Conservation (phyloP, 2,113 vertebrate species). For the Stegostoma tigrinum region DNA sequence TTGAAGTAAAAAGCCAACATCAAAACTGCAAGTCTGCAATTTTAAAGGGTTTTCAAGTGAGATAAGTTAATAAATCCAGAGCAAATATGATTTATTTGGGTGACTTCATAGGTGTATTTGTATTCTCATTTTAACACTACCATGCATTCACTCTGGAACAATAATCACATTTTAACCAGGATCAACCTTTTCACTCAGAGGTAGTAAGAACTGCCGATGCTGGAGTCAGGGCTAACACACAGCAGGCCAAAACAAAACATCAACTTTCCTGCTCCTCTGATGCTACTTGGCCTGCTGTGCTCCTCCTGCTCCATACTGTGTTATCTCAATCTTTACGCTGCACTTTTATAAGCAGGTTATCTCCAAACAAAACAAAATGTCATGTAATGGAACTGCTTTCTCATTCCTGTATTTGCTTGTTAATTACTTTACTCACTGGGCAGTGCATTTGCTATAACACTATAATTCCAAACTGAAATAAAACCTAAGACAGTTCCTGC, state of each 20-base stretch:
- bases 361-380: not conserved
- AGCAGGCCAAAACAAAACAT: too few species aligned
- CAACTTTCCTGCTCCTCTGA: too few species aligned
- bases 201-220: too few species aligned
- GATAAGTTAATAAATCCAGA: not conserved
- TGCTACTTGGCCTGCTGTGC: too few species aligned
- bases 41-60: not conserved
- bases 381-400: not conserved
- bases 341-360: not conserved
- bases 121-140: not conserved
- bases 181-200: not conserved
- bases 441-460: not conserved
- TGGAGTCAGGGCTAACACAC: too few species aligned
- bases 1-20: not conserved
- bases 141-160: constrained; percentile 9
- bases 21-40: not conserved
- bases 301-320: too few species aligned
- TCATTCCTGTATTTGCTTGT: not conserved
- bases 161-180: not conserved
- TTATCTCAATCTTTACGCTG: too few species aligned
- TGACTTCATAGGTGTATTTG: constrained; percentile 23
- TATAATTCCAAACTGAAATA: not conserved
- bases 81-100: not conserved
- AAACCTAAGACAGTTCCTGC: not conserved
- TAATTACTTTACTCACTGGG: not conserved